phyloP scores from a whole-genome alignment of 2,888 invertebrate genomes.

The Ichneumon xanthorius region DNA sequence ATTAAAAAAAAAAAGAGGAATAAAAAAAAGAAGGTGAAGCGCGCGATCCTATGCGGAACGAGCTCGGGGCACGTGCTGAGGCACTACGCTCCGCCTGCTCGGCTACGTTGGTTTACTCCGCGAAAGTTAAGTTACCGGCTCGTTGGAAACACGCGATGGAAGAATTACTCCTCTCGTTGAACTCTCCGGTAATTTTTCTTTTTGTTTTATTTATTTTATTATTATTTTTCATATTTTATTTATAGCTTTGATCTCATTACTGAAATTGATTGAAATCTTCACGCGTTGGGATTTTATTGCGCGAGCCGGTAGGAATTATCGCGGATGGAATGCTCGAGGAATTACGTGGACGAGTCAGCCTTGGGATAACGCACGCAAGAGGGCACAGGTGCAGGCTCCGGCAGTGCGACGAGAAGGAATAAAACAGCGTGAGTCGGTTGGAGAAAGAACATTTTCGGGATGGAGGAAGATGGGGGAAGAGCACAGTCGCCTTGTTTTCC shows the following conservation, averaged over 20 bases:
- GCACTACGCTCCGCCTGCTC: conserved; percentile 65
- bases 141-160: conserved; percentile 63
- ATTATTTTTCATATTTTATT: background rate
- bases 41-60: conserved; percentile 52
- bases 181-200: background rate
- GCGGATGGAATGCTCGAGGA: background rate
- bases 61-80: conserved; percentile 66
- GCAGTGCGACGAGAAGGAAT: background rate
- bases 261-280: conserved; percentile 1
- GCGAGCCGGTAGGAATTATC: background rate
- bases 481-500: conserved; percentile 49
- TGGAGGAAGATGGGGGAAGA: conserved; percentile 28
- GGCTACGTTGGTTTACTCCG: conserved; percentile 12
- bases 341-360: background rate
- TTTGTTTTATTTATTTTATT: background rate
- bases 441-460: conserved; percentile 39
- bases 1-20: conserved; percentile 35
- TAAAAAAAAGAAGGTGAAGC: conserved; percentile 3
- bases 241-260: background rate
- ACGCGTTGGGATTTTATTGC: conserved; percentile 9
- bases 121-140: conserved; percentile 33
- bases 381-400: conserved; percentile 38
- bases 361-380: conserved; percentile 12
- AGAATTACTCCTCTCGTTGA: conserved; percentile 44
- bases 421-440: conserved; percentile 18